Conservation (phyloP, 2,888 invertebrate genomes). For the Deroplatys truncata region DNA sequence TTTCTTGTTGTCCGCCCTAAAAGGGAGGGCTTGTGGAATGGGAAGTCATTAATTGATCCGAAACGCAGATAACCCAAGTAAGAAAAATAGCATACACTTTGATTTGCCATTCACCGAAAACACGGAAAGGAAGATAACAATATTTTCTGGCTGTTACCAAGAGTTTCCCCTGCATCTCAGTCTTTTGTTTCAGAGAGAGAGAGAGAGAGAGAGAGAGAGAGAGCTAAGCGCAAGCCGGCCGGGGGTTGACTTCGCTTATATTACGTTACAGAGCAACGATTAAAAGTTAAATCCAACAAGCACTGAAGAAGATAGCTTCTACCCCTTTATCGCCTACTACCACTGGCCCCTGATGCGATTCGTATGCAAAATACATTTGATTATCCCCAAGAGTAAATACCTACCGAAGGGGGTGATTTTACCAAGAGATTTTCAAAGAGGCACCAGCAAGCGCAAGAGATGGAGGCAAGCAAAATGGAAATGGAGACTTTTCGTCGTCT, state of each 20-base stretch:
- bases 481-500: constrained; percentile 18
- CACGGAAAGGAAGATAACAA: constrained; percentile 22
- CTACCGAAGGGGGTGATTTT: constrained; percentile 26
- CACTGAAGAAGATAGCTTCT: constrained; percentile 27
- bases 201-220: background rate
- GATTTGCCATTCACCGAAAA: constrained; percentile 21
- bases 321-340: constrained; percentile 30
- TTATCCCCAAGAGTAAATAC: constrained; percentile 32
- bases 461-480: constrained; percentile 19
- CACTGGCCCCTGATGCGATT: constrained; percentile 28
- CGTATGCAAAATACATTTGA: constrained; percentile 32
- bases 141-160: constrained; percentile 21
- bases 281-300: constrained; percentile 31
- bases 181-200: constrained; percentile 26
- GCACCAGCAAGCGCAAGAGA: background rate
- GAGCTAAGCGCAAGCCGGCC: background rate
- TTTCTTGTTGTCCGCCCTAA: background rate
- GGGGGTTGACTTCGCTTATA: constrained; percentile 9
- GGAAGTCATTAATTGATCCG: constrained; percentile 19
- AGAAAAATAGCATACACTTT: constrained; percentile 22
- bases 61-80: constrained; percentile 13
- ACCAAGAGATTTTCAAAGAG: constrained; percentile 23
- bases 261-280: constrained; percentile 26
- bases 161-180: background rate
- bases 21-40: background rate